Conservation (phyloP, 2,888 invertebrate genomes). For the Rotaria magnacalcarata region DNA sequence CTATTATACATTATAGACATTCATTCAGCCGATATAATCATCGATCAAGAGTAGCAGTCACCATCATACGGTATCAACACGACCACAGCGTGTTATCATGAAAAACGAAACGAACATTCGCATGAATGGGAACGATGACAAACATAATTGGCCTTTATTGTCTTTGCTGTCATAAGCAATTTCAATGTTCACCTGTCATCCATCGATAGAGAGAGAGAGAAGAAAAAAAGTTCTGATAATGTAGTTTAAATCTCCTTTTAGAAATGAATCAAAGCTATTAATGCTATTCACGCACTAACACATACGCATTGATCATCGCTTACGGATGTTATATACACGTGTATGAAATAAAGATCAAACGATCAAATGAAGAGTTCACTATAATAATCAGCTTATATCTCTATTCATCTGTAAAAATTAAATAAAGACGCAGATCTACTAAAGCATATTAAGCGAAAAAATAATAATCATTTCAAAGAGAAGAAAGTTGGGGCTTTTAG, state of each 20-base stretch:
- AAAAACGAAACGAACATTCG: neutral
- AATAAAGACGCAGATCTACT: too few species aligned
- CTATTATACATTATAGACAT: neutral
- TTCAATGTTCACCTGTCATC: neutral
- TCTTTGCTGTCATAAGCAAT: slow-evolving; percentile 4
- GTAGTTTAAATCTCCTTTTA: neutral
- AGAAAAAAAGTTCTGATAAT: neutral
- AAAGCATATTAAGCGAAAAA: too few species aligned
- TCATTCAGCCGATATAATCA: slow-evolving; percentile 26
- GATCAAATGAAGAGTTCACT: neutral
- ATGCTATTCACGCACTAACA: neutral
- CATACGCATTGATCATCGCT: neutral
- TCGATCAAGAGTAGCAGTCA: slow-evolving; percentile 2
- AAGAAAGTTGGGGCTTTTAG: neutral
- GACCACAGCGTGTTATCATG: neutral
- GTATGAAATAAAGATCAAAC: neutral
- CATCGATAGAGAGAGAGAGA: neutral
- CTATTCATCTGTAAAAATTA: neutral
- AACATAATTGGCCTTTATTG: neutral
- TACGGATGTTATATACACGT: neutral
- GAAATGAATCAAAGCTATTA: neutral
- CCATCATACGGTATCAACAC: neutral
- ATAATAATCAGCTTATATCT: neutral
- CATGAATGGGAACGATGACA: neutral
- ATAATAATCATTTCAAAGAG: neutral